Base-by-base conservation (phyloP, 2,797 vertebrate species). In the Botia kubotai region DNA sequence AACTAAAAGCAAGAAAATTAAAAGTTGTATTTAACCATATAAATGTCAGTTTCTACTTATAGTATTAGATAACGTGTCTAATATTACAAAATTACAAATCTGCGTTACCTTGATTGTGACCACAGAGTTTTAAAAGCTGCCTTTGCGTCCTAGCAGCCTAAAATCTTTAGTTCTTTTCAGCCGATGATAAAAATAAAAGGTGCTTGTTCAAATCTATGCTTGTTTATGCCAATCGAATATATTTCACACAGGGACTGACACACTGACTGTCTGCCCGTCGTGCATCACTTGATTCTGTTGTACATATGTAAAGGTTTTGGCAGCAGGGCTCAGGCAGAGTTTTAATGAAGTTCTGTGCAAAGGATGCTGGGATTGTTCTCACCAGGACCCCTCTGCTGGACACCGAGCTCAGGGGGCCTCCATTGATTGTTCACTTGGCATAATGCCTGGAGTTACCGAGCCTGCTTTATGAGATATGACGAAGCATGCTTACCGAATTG, bases 381-480 rank as follows among this genome's bases (percentile, higher is more conserved):
- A 50, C 58, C 52, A 58, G 63, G 66, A 65, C 83, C 46, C 29
- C 71, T 66, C 53, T 11, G 16, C 82, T 55, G 72, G 75, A 72
- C 75, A n/a, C 70, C 19, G 16, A 29, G 53, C 72, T 72, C 75
- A 76, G 60, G 36, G 80, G 70, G 58, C 55, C 62, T 21, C n/a
- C 48, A 87, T 79, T 84, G 86, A 85, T 87, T 72, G 65, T 36
- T 83, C 14, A 77, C 77, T 71, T 87, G 82, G 78, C 86, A 72
- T 26, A 48, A 58, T 60, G 78, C 85, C 84, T 80, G 66, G 53
- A 36, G 60, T 82, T 78, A 69, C 67, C 73, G 43, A 71, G 80
- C 71, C 84, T 87, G 88, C 65, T 86, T 76, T 39, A 80, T n/a
- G n/a, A 83, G 88, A 86, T 87, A 86, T 82, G 80, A 72, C 70